A percentile compares a stretch with the other conserved stretches of the same genome.
These are phyloP conservation scores for Graptemys geographica DNA, from an alignment of 2,797 vertebrate genomes.

Conservation along the genomic window DNA sequence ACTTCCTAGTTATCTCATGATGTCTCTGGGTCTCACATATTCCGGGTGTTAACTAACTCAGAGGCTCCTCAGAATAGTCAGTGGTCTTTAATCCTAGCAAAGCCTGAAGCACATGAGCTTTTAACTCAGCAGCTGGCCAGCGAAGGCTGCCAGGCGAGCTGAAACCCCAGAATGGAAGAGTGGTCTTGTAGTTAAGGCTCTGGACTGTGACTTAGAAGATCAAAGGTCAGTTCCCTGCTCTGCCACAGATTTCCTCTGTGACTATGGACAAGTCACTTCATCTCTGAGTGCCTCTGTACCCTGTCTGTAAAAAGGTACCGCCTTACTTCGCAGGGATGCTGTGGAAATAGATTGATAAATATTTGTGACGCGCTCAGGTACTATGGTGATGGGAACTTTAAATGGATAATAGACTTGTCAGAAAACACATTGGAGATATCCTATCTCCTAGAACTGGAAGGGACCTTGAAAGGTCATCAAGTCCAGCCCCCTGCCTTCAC, in stretches of 20 bases:
- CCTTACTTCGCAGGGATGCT: background rate
- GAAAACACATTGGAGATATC: too few species aligned
- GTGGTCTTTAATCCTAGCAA: background rate
- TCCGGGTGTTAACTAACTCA: background rate
- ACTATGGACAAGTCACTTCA: background rate
- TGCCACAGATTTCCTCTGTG: accelerated
- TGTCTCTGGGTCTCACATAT: background rate
- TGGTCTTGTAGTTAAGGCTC: background rate
- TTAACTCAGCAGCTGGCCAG: background rate
- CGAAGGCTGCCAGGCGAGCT: background rate
- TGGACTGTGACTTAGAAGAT: background rate
- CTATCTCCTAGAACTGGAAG: too few species aligned
- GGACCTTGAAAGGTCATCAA: too few species aligned
- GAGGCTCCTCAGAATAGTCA: background rate
- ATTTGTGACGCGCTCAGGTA: background rate
- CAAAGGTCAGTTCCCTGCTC: background rate
- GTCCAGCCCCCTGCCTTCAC: too few species aligned
- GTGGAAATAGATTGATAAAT: background rate
- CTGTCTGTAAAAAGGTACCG: background rate
- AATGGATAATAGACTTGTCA: background rate
- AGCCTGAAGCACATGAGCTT: background rate
- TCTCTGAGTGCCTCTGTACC: background rate
- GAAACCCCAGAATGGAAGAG: background rate
- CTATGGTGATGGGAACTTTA: background rate
- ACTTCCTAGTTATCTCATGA: background rate